Conservation (phyloP, 1,140 invertebrate species). For the Zaprionus nigranus region DNA sequence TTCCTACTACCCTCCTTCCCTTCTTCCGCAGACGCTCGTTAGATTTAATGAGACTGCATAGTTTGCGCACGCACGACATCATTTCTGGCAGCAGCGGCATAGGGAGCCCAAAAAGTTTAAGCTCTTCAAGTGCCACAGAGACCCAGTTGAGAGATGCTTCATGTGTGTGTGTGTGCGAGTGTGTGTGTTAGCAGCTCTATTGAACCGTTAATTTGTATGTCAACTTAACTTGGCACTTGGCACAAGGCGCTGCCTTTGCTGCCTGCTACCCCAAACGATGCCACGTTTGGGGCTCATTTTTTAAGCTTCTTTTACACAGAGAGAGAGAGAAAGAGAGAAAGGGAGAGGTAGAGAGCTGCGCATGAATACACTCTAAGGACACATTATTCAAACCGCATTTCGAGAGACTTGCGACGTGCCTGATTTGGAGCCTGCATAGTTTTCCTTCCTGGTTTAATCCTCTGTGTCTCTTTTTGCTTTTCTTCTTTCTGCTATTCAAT, state of each 20-base stretch:
- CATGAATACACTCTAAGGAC: slow-evolving; percentile 25
- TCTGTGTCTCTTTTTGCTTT: background rate
- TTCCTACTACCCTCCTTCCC: background rate
- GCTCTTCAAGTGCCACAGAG: slow-evolving; percentile 59
- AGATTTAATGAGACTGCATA: slow-evolving; percentile 81
- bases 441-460: slow-evolving; percentile 22
- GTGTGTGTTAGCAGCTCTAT: slow-evolving; percentile 53
- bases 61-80: slow-evolving; percentile 81
- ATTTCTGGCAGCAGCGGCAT: slow-evolving; percentile 50
- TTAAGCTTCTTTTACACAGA: slow-evolving; percentile 4
- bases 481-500: slow-evolving; percentile 40
- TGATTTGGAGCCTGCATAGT: slow-evolving; percentile 40
- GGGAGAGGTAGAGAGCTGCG: too few species aligned
- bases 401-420: slow-evolving; percentile 50
- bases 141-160: slow-evolving; percentile 53
- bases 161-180: slow-evolving; percentile 22
- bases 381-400: slow-evolving; percentile 51
- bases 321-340: background rate
- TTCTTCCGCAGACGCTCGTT: slow-evolving; percentile 61
- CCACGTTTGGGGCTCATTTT: slow-evolving; percentile 33
- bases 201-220: slow-evolving; percentile 78
- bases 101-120: slow-evolving; percentile 10
- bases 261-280: background rate
- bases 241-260: slow-evolving; percentile 29
- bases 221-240: slow-evolving; percentile 68